A percentile compares a stretch with the other conserved stretches of the same genome.
These are phyloP conservation scores for Percopsis transmontana DNA, from an alignment of 2,113 vertebrate species.

Conservation along the genomic window DNA sequence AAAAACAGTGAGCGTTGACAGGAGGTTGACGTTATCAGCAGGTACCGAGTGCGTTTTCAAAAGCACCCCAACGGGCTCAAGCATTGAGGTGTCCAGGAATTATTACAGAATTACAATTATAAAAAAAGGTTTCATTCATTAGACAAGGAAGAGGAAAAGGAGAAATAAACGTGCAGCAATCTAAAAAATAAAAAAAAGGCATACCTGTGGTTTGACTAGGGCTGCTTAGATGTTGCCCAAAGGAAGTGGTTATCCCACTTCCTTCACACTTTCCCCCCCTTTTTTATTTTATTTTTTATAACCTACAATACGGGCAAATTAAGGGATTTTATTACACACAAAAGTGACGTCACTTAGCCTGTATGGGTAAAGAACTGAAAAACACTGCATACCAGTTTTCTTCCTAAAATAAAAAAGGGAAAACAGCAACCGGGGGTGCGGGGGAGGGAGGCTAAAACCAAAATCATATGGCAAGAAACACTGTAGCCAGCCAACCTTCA, in stretches of 20 bases:
- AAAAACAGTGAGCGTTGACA: slow-evolving; percentile 1
- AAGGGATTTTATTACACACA: slow-evolving; percentile 3
- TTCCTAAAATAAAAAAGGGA: not conserved
- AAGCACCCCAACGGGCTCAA: slow-evolving; percentile 15
- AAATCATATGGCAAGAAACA: slow-evolving; percentile 65
- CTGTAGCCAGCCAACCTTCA: slow-evolving; percentile 86
- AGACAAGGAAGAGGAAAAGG: slow-evolving; percentile 11
- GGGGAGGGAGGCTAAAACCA: slow-evolving; percentile 61
- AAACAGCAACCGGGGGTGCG: slow-evolving; percentile 36
- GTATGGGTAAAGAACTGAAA: not conserved
- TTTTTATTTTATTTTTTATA: slow-evolving; percentile 25
- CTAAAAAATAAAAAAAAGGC: slow-evolving; percentile 34
- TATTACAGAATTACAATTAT: slow-evolving; percentile 5
- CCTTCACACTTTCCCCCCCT: not conserved
- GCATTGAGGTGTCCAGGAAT: slow-evolving; percentile 8
- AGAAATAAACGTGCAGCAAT: slow-evolving; percentile 3
- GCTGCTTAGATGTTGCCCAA: slow-evolving; percentile 15
- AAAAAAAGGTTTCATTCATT: slow-evolving; percentile 5
- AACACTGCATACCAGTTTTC: slow-evolving; percentile 17
- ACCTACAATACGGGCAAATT: not conserved
- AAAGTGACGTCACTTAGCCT: slow-evolving; percentile 16
- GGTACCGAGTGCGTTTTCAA: slow-evolving; percentile 16
- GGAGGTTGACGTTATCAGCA: slow-evolving; percentile 2
- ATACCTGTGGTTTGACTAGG: slow-evolving; percentile 56
- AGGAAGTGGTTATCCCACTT: slow-evolving; percentile 21